These are phyloP conservation scores for Himalopsyche kuldschensis DNA, from an alignment of 2,888 invertebrate genomes.

Conservation along the genomic window DNA sequence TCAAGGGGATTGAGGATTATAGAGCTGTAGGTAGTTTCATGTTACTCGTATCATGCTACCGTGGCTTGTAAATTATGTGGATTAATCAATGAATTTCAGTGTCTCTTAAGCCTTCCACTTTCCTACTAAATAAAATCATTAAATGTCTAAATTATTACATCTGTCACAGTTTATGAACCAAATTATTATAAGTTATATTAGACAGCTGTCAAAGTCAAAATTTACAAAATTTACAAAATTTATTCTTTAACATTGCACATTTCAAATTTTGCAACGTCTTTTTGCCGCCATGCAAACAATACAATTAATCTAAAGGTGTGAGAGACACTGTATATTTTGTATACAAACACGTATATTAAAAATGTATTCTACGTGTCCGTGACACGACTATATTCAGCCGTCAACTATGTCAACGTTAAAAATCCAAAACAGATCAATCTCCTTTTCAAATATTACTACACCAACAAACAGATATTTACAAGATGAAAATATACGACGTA, in stretches of 20 bases:
- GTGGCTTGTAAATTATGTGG: neutral
- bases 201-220: too few relatives aligned
- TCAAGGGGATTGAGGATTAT: constrained; percentile 5
- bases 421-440: constrained; percentile 16
- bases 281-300: too few relatives aligned
- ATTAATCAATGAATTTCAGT: neutral
- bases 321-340: neutral
- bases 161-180: too few relatives aligned
- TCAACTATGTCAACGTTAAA: neutral
- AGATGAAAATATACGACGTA: constrained; percentile 10
- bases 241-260: too few relatives aligned
- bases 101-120: neutral
- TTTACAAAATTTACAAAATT: too few relatives aligned
- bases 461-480: constrained; percentile 17
- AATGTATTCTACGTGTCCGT: neutral
- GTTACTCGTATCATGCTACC: neutral
- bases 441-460: constrained; percentile 6
- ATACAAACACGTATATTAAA: neutral
- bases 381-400: neutral
- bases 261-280: too few relatives aligned
- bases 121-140: too few relatives aligned
- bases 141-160: too few relatives aligned
- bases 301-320: neutral
- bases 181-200: too few relatives aligned
- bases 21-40: neutral